A percentile compares a stretch with the other conserved stretches of the same genome.
Conservation (phyloP, 2,113 vertebrate genomes). For the Brachypodius melanocephalos region DNA sequence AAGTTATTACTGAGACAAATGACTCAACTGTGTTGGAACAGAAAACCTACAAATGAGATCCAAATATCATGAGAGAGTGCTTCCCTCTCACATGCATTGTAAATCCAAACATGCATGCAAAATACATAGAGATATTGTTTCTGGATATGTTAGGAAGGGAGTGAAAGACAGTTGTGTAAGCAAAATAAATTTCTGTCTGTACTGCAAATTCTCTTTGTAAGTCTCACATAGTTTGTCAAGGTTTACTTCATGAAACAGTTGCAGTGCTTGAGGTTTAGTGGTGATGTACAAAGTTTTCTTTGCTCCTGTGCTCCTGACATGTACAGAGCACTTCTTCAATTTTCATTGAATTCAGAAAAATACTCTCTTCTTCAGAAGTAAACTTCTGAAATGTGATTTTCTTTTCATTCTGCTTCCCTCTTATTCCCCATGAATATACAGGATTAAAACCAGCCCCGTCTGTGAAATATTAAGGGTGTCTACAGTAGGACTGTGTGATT, state of each 20-base stretch:
- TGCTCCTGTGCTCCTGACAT: neutral
- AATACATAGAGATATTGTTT: neutral
- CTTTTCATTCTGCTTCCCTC: neutral
- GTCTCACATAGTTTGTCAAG: neutral
- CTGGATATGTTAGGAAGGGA: neutral
- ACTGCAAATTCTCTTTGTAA: neutral
- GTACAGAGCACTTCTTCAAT: neutral
- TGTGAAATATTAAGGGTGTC: slow-evolving; percentile 22
- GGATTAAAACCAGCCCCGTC: neutral
- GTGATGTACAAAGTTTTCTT: neutral
- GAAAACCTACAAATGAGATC: neutral
- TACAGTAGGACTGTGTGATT: slow-evolving; percentile 45
- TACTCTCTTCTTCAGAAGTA: neutral
- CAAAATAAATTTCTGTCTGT: neutral
- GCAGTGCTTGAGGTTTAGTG: neutral
- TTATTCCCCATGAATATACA: neutral
- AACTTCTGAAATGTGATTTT: neutral
- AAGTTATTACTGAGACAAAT: neutral
- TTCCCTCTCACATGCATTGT: neutral
- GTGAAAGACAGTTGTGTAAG: neutral
- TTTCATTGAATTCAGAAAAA: neutral
- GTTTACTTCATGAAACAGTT: neutral
- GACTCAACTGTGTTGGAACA: neutral
- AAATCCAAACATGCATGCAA: neutral
- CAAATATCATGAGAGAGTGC: neutral